Conservation (phyloP, 2,797 vertebrate species). For the Neoniphon sammara region DNA sequence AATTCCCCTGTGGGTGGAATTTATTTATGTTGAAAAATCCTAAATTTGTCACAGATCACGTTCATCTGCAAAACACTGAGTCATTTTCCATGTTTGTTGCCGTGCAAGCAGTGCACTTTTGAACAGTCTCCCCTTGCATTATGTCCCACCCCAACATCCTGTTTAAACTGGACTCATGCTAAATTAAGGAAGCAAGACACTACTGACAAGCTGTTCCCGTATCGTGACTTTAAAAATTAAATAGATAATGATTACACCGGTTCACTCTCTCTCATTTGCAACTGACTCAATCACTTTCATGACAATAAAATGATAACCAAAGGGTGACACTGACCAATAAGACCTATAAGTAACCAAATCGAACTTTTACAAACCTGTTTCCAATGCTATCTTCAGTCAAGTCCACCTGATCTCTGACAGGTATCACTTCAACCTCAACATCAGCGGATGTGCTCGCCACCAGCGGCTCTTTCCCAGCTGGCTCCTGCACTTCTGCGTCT, state of each 20-base stretch:
- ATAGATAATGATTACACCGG: not conserved
- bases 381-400: conserved; percentile 15
- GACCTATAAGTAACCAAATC: not conserved
- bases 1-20: no score
- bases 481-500: conserved; percentile 36
- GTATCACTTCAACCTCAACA: conserved; percentile 13
- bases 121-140: no score
- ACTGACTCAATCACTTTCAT: not conserved
- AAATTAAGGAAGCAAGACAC: no score
- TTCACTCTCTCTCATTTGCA: not conserved
- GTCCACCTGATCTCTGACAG: conserved; percentile 27
- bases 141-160: no score
- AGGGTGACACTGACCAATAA: not conserved
- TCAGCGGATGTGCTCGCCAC: conserved; percentile 8
- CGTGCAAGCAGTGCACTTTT: no score
- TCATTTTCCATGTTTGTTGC: no score
- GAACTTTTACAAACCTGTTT: conserved; percentile 67
- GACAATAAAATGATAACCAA: not conserved
- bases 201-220: no score
- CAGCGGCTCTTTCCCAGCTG: conserved; percentile 41
- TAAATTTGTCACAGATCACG: no score
- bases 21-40: no score
- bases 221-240: not conserved
- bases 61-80: no score
- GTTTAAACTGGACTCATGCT: no score